Evolutionary conservation across 2,888 invertebrate genomes (phyloP).

Genomic region (Emmelina monodactyla): DNA sequence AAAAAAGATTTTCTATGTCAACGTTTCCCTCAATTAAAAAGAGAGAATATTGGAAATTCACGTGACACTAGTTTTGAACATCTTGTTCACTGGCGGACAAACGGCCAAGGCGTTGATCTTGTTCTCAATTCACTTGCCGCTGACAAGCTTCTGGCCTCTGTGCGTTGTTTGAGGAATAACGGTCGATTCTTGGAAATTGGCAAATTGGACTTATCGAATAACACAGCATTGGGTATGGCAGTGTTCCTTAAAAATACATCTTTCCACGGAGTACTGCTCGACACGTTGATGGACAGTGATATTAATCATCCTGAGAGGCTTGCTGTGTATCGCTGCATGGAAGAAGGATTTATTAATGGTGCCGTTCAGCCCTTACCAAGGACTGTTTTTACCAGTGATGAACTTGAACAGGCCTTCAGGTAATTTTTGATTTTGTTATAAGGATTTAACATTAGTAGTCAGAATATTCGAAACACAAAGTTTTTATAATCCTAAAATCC

Average conservation of each 20-base stretch:
- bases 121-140: constrained; percentile 97
- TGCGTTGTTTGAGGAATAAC: constrained; percentile 89
- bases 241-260: constrained; percentile 96
- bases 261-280: constrained; percentile 96
- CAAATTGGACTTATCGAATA: constrained; percentile 94
- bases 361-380: constrained; percentile 91
- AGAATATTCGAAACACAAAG: no score
- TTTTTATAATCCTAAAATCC: no score
- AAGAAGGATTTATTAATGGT: constrained; percentile 85
- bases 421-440: neutral
- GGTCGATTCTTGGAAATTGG: constrained; percentile 98
- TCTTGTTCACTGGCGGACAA: constrained; percentile 81
- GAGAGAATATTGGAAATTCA: constrained; percentile 87
- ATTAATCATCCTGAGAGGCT: constrained; percentile 70
- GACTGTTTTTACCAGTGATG: constrained; percentile 84
- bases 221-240: constrained; percentile 90
- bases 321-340: constrained; percentile 79
- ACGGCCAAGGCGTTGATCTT: constrained; percentile 91
- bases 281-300: constrained; percentile 85
- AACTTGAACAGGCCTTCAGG: constrained; percentile 92
- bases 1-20: constrained; percentile 88
- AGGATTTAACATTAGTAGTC: neutral
- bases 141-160: constrained; percentile 92
- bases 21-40: constrained; percentile 80
- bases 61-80: constrained; percentile 93